Evolutionary conservation across 2,888 invertebrate species (phyloP), one percentile per base, ranked within the genome.

Genomic region (Rotaria sp.): DNA sequence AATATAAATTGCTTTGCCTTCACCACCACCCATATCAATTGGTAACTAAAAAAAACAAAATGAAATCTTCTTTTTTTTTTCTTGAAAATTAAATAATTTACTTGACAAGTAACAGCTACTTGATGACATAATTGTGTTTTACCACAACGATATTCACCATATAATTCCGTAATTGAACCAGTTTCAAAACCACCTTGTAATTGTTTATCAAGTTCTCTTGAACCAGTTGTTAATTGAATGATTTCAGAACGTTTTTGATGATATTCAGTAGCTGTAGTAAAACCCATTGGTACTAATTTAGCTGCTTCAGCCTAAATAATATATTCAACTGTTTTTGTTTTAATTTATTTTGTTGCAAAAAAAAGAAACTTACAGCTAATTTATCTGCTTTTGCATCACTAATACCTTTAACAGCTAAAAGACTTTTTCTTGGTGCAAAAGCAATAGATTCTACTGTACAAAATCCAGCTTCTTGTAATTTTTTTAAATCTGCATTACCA

Each of bases 361-460:
- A 57, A 50, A 21, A n/a, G 52, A 45, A 41, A 89, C 90, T 89
- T 89, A 93, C 93, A 87, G 96, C 90, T 88, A 97, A 94, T 92
- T 97, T 97, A 88, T 98, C 98, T 24, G 96, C 97, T 91, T 99
- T 99, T 0, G 95, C 95, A 90, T 99, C 99, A 84, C 96, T 96
- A 88, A 99, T 95, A 0, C 99, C 99, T 92, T 97, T 97, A 80
- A 92, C 91, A 13, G 94, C 92, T 2, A 96, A 92, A 0, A 99
- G 92, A 90, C 94, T 94, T 91, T 97, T 98, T 90, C 96, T 96
- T 0, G 98, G 96, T 1, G 96, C 94, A 92, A 95, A 97, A 0
- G 97, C 97, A 24, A 99, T 94, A 0, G 98, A 93, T 90, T 98
- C 98, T 0, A 99, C 95, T 0, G 99, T 99, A 90, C 96, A 94